Conservation (phyloP, 2,797 vertebrate species). For the Peromyscus aztecus region DNA sequence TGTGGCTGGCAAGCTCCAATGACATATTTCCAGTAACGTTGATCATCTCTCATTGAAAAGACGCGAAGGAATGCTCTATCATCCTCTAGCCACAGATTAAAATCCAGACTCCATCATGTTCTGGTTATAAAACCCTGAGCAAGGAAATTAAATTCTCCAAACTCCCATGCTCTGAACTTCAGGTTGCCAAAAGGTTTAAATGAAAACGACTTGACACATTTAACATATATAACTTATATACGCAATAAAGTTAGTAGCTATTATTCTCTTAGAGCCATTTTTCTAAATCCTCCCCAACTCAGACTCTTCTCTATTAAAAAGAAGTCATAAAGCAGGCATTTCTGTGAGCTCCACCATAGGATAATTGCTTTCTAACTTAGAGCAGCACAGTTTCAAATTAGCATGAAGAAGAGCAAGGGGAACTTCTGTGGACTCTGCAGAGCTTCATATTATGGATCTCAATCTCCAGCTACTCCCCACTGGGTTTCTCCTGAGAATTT, state of each 20-base stretch:
- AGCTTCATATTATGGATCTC: neutral
- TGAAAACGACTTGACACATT: constrained; percentile 14
- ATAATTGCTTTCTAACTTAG: constrained; percentile 2
- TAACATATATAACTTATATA: neutral
- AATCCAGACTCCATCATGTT: neutral
- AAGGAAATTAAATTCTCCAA: constrained; percentile 16
- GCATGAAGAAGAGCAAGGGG: no score
- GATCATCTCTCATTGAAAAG: neutral
- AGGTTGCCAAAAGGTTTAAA: neutral
- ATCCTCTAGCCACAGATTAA: neutral
- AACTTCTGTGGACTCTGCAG: neutral
- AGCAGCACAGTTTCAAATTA: neutral
- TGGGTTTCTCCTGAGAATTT: neutral
- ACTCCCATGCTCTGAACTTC: neutral
- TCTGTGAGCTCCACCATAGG: neutral
- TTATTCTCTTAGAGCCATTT: constrained; percentile 5
- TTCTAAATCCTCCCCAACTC: neutral
- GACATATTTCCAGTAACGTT: neutral
- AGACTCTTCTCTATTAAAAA: neutral
- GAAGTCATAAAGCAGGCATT: neutral
- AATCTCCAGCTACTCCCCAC: neutral
- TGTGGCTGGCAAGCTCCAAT: neutral
- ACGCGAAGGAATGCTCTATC: neutral
- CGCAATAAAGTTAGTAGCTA: neutral
- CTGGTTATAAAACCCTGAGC: neutral